Evolutionary conservation across 53 echinoderm and acorn worm species (phyloP), one percentile per base, ranked within the genome.

Genomic region (Arbacia lixula): DNA sequence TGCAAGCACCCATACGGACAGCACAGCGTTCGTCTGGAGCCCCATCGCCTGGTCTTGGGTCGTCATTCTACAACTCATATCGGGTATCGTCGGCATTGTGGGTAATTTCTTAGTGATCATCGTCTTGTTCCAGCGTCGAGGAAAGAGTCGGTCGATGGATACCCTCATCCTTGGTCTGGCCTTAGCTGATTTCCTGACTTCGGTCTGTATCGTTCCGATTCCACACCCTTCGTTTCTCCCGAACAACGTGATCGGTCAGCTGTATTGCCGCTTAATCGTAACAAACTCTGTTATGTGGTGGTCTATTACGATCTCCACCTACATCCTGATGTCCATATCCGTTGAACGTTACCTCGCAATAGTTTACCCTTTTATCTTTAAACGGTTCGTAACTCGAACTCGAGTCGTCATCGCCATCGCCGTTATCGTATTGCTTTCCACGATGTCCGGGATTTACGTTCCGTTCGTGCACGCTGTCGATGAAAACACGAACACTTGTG

Each of bases 81-180:
- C 72, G 10, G 72, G 27, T 6, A 2, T 49, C 30, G 6, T 72
- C 9, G 72, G 72, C n/a, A 49, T 72, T 50, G 16, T 72, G 14
- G 72, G 72, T 40, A 72, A 72, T 50, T 27, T 49, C 31, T 26
- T 72, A n/a, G 72, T 72, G 14, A 72, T 72, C 29, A 9, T 72
- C 3, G 51, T 72, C 27, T 24, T 72, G 6, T 72, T 72, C 38
- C 49, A 50, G 51, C 49, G 72, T 3, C 9, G 72, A 29, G 11
- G 29, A 11, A 72, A 72, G 27, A 46, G 72, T 29, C 38, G 31
- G 28, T 72, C 72, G 14, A 72, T 50, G 2, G 72, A 72, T 14
- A 72, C n/a, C 28, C 29, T 72, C 19, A 72, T 72, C 12, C 28
- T 43, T 4, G 51, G 50, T 2, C 26, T 72, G 28, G 51, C 72